Evolutionary conservation across 2,113 vertebrate species (phyloP).

Genomic region (Xenopus laevis): DNA sequence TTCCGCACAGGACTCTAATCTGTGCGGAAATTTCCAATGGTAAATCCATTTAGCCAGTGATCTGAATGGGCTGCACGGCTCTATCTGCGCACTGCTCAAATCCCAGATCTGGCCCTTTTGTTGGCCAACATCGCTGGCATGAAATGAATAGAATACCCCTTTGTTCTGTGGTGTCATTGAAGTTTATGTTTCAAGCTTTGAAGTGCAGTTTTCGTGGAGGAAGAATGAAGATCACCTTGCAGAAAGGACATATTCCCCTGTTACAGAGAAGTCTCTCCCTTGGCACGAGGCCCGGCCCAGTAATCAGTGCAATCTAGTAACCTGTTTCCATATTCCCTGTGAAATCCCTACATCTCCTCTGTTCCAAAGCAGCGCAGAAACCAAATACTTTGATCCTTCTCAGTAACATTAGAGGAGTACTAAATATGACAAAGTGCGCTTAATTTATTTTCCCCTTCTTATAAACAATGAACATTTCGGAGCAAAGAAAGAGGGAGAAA

Average conservation of each 20-base stretch:
- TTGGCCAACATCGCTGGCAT: too few species aligned
- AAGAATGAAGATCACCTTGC: conserved; percentile 55
- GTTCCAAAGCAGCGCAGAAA: conserved; percentile 50
- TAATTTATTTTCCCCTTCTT: conserved; percentile 58
- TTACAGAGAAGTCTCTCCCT: conserved; percentile 40
- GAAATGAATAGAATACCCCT: too few species aligned
- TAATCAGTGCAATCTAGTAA: conserved; percentile 57
- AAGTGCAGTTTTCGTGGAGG: conserved; percentile 51
- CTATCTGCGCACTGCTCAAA: too few species aligned
- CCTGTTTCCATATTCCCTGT: conserved; percentile 57
- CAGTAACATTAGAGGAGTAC: conserved; percentile 54
- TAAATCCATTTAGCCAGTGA: too few species aligned
- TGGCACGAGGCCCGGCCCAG: conserved; percentile 54
- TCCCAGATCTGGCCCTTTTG: too few species aligned
- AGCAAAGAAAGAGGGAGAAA: conserved; percentile 37
- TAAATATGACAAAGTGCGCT: conserved; percentile 60
- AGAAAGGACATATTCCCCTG: conserved; percentile 59
- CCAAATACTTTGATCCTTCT: conserved; percentile 66
- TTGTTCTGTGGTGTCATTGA: too few species aligned
- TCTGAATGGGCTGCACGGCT: too few species aligned
- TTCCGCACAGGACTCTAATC: too few species aligned
- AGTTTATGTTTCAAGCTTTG: too few species aligned
- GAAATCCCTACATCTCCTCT: conserved; percentile 54
- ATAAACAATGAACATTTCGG: conserved; percentile 57
- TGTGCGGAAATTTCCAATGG: too few species aligned